Evolutionary conservation across 2,888 invertebrate species (phyloP).

Genomic region (Cabera pusaria): DNA sequence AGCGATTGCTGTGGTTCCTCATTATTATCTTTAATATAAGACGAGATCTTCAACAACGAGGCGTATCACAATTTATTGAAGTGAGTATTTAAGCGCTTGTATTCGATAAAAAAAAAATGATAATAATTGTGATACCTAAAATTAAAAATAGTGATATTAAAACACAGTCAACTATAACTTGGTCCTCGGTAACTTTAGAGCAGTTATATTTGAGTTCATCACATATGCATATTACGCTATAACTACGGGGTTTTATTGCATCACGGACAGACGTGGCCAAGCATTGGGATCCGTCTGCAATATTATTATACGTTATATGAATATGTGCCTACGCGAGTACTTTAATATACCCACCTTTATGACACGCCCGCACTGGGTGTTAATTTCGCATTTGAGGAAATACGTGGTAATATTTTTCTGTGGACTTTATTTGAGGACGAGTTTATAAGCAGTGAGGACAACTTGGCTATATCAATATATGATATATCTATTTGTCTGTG

Average conservation of each 20-base stretch:
- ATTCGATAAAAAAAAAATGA: no score
- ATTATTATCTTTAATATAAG: no score
- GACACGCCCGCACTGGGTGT: conserved; percentile 47
- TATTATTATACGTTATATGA: conserved; percentile 53
- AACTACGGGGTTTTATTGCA: conserved; percentile 72
- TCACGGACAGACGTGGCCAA: conserved; percentile 67
- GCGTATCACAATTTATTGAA: no score
- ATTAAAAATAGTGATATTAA: conserved; percentile 8
- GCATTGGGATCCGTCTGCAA: conserved; percentile 53
- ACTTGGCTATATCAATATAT: no score
- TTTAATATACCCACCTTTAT: conserved; percentile 69
- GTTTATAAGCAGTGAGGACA: conserved; percentile 4
- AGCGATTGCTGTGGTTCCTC: no score
- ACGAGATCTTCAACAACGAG: no score
- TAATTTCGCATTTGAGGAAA: conserved; percentile 50
- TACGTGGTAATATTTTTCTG: conserved; percentile 33
- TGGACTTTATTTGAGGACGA: conserved; percentile 20
- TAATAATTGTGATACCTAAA: no score
- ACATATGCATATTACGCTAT: conserved; percentile 76
- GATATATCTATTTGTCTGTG: no score
- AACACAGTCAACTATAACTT: conserved; percentile 18
- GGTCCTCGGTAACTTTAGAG: conserved; percentile 53
- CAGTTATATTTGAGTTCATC: conserved; percentile 61
- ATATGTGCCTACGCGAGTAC: conserved; percentile 49
- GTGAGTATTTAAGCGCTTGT: no score